Evolutionary conservation across 2,113 vertebrate species (phyloP), one percentile per base, ranked within the genome.

Genomic region (Hiodon tergisus): DNA sequence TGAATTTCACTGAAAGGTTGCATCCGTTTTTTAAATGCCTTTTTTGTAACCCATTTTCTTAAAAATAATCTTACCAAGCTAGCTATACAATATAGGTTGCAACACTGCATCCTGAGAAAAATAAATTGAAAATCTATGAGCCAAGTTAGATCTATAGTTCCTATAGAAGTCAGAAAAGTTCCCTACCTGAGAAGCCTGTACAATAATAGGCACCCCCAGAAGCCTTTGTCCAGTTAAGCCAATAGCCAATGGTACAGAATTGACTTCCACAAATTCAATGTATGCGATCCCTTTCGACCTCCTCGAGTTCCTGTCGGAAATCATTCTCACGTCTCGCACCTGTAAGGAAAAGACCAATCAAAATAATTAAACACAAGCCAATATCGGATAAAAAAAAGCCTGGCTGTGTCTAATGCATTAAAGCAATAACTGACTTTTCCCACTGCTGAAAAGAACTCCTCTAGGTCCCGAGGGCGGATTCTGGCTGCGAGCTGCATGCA

Each of bases 201-300:
- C 97, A 57, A 99, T 98, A 80, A 98, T 98, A 31, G 97, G 97
- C 53, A 98, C 97, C 67, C 96, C 97, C 82, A 99, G 83, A 62
- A 99, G 93, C 77, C 95, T 93, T 81, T 99, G 97, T 6, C 97
- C 97, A 16, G 97, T 99, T 73, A 99, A 81, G 73, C 97, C 96
- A 82, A 99, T 99, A 4, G 97, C 97, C 81, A 99, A 89, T 17
- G 97, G 96, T 62, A 99, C 97, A 17, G 97, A 99, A n/a, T 94
- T 97, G 3, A 96, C 87, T 80, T 99, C 96, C 55, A 98, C 93
- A 87, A 99, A 98, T 63, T 99, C 97, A 53, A 99, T 94, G 74
- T 99, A 99, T 50, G 97, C 97, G 80, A 99, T 99, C 82, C 97
- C 97, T 84, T 99, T 99, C 11, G 97, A 99, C 75, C 97, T 92